Percentiles rank a stretch among this genome's conserved stretches.
These are phyloP conservation scores for Centropus bengalensis DNA, from an alignment of 2,113 vertebrate genomes.

Conservation along the genomic window DNA sequence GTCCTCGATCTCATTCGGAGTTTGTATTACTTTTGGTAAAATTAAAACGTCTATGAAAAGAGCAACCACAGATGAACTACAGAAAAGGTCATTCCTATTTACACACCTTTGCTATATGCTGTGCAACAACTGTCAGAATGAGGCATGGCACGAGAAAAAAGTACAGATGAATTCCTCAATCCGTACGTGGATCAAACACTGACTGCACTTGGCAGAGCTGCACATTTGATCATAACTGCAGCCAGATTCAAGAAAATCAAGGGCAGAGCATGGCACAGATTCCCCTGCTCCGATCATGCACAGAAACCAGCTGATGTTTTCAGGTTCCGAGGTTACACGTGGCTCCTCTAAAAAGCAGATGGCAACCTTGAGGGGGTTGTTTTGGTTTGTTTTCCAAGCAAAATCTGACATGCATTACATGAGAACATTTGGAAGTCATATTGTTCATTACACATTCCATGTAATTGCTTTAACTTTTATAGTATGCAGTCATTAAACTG, in stretches of 20 bases:
- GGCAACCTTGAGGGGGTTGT: slow-evolving; percentile 21
- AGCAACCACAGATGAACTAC: neutral
- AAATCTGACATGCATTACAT: slow-evolving; percentile 49
- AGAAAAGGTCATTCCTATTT: neutral
- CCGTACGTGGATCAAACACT: neutral
- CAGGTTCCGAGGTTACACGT: slow-evolving; percentile 37
- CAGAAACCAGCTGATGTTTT: slow-evolving; percentile 44
- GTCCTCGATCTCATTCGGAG: neutral
- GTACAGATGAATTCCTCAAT: neutral
- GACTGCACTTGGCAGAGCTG: neutral
- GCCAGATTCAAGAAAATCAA: slow-evolving; percentile 6
- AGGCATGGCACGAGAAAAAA: neutral
- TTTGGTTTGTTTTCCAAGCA: neutral
- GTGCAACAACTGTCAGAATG: neutral
- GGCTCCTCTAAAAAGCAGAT: slow-evolving; percentile 44
- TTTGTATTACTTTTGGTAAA: too few relatives aligned
- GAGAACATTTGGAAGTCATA: slow-evolving; percentile 61
- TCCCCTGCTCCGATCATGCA: neutral
- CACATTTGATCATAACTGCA: neutral
- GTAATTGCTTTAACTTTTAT: slow-evolving; percentile 41
- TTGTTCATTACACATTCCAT: neutral
- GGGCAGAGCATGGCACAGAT: neutral
- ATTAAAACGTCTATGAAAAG: neutral
- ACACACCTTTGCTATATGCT: neutral
- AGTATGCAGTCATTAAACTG: slow-evolving; percentile 17